Evolutionary conservation across 2,113 vertebrate genomes (phyloP), one percentile per base, ranked within the genome.

Genomic region (Sphaerodactylus townsendi): DNA sequence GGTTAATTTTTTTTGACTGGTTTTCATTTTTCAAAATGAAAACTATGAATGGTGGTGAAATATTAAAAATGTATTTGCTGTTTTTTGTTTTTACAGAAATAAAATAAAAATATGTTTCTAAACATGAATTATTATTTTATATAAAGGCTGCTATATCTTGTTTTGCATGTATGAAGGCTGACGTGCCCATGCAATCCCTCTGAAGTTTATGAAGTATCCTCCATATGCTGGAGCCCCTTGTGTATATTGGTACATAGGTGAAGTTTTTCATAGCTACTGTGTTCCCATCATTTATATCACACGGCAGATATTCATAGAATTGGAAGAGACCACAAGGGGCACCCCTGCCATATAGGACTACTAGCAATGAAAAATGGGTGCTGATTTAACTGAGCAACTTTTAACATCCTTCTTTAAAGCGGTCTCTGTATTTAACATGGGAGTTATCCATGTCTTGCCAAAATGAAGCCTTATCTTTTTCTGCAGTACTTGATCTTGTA

Each of bases 241-340:
- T 74, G 33, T 9, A 23, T 28, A 13, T 76, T 0, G 23, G 39
- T 1, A 0, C 10, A 10, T 3, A 15, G n/a, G 19, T 69, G 0
- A 6, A 46, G 23, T 56, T 68, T 79, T 68, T 30, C 7, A 1
- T 25, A 0, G 25, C 35, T 28, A 4, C 56, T 30, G 50, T 78
- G 8, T 11, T 3, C n/a, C 39, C 4, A 14, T 13, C 28, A 1
- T 85, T 77, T 83, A 62, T 75, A 79, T 50, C 28, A 81, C 1
- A 74, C 21, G 64, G 59, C 81, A 33, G 28, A 19, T n/a, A n/a
- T n/a, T n/a, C n/a, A n/a, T n/a, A n/a, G n/a, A n/a, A n/a, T n/a
- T n/a, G n/a, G n/a, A n/a, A n/a, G n/a, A n/a, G n/a, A n/a, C 44
- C 44, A 46, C 44, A 46, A 46, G 44, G n/a, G n/a, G n/a, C n/a